These are phyloP conservation scores for Psettodes erumei DNA, from an alignment of 2,113 vertebrate species.

Conservation along the genomic window DNA sequence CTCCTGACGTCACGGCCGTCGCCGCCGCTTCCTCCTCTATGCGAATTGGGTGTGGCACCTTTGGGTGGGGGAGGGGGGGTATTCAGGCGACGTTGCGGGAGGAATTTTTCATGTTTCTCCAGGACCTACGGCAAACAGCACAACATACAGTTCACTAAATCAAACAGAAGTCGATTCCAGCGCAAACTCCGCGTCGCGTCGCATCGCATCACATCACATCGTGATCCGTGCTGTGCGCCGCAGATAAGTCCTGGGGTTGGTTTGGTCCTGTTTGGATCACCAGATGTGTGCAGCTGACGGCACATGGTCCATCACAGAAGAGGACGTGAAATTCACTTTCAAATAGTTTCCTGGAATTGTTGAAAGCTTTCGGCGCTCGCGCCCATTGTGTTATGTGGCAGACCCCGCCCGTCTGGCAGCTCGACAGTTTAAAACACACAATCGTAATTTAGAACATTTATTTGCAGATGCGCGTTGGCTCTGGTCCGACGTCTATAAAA, in stretches of 20 bases:
- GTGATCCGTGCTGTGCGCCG: not conserved
- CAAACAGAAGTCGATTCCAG: not conserved
- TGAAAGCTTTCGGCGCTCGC: constrained; percentile 29
- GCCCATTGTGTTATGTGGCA: constrained; percentile 25
- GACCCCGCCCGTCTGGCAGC: constrained; percentile 39
- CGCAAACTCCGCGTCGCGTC: too few species aligned
- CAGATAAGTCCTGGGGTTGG: constrained; percentile 15
- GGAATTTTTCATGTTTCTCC: too few species aligned
- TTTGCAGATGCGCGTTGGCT: constrained; percentile 32
- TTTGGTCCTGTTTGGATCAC: constrained; percentile 16
- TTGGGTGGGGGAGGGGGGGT: too few species aligned
- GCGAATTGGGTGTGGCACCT: not conserved
- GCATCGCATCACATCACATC: too few species aligned
- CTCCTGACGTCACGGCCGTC: not conserved
- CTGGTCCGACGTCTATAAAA: constrained; percentile 29
- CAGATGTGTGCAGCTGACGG: not conserved
- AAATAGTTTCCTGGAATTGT: constrained; percentile 69
- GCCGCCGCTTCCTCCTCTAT: not conserved
- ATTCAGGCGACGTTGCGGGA: too few species aligned
- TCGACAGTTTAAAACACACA: constrained; percentile 11
- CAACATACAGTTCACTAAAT: not conserved
- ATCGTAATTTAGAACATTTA: constrained; percentile 45
- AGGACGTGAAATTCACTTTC: constrained; percentile 44
- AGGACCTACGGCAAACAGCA: not conserved
- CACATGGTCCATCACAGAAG: constrained; percentile 32